Percentiles rank a stretch among this genome's conserved stretches.
Evolutionary conservation across 2,797 vertebrate genomes (phyloP).

Genomic region (Dipus sagitta): DNA sequence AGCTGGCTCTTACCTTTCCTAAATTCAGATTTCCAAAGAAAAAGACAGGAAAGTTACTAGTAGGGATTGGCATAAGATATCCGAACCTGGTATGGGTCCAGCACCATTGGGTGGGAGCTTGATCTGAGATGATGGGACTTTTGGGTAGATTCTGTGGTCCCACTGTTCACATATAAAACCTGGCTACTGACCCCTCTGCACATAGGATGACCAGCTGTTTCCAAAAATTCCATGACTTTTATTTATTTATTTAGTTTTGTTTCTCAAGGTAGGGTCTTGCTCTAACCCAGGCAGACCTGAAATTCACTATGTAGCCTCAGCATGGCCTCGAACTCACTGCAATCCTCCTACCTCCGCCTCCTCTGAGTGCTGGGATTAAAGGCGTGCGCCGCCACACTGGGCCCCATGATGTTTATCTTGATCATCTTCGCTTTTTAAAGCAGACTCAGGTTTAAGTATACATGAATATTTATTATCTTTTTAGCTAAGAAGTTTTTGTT

Average conservation of each 20-base stretch:
- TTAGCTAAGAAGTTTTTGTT: constrained; percentile 64
- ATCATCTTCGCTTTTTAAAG: constrained; percentile 30
- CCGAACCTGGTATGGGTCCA: background rate
- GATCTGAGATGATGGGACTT: background rate
- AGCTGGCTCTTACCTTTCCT: background rate
- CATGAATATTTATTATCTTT: constrained; percentile 24
- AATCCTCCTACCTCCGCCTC: too few relatives aligned
- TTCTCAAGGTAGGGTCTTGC: too few relatives aligned
- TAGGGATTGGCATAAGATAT: background rate
- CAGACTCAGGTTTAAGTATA: background rate
- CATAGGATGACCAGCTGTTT: background rate
- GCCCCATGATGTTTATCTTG: background rate
- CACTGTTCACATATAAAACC: background rate
- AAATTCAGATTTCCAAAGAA: background rate
- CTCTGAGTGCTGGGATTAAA: too few relatives aligned
- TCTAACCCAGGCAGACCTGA: too few relatives aligned
- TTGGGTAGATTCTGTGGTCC: background rate
- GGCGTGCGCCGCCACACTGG: too few relatives aligned
- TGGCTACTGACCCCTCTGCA: background rate
- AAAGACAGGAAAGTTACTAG: background rate
- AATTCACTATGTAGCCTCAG: too few relatives aligned
- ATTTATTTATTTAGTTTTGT: too few relatives aligned
- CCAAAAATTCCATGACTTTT: background rate
- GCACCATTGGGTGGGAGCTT: background rate
- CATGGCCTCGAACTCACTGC: too few relatives aligned